Evolutionary conservation across 2,113 vertebrate species (phyloP), one percentile per base, ranked within the genome.

Genomic region (Paradoxurus hermaphroditus): DNA sequence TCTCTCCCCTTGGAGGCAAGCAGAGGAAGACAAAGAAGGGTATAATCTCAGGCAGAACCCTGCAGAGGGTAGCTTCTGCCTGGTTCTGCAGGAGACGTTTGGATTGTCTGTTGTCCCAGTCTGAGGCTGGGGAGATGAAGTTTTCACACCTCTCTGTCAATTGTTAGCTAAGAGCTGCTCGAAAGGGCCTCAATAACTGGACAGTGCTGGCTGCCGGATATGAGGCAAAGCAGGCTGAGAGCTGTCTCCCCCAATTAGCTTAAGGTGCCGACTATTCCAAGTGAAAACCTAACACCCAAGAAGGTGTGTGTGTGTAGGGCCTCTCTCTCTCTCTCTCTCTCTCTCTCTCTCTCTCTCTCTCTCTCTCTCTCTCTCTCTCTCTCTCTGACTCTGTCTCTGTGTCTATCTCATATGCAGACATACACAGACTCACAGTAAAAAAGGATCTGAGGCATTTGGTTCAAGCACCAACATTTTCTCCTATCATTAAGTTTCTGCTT

Each of bases 401-500:
- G 49, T 49, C 11, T 41, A 23, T 15, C 49, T 12, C 11, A 53
- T 23, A 53, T n/a, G n/a, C n/a, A n/a, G n/a, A n/a, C 51, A 39
- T 19, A 81, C 23, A 14, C 4, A 1, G 41, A 9, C 67, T 19
- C 13, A n/a, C 0, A n/a, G 46, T 36, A 53, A 53, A 73, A 78
- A 95, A 18, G 34, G 85, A 29, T 39, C 34, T 9, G 46, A 90
- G 25, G 14, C 25, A 19, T 70, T 81, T 51, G 36, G 1, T 72
- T 34, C 65, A 14, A 93, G 62, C 51, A 67, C n/a, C 46, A 84
- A 21, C 39, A 65, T 59, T 67, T 87, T 91, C 77, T 84, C 19
- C 36, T 49, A 49, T n/a, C 1, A 0, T 75, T 21, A 23, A 27
- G 9, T 27, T 77, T 82, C 81, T 87, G 36, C 56, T 86, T 91